Conservation (phyloP, 2,888 invertebrate species). For the Graphium colonna region DNA sequence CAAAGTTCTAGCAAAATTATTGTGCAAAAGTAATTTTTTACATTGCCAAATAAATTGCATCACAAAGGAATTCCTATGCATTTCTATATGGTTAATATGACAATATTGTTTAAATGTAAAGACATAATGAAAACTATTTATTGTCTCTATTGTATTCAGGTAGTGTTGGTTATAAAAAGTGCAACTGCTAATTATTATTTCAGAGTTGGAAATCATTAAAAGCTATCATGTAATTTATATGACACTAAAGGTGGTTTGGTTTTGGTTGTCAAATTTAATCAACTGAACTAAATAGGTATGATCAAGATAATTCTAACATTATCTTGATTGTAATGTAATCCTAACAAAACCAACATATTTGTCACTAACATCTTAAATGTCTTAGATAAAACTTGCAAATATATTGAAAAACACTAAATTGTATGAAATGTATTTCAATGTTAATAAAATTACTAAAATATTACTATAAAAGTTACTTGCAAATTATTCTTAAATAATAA, state of each 20-base stretch:
- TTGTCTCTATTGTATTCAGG: background rate
- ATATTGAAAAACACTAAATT: background rate
- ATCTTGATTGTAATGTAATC: no score
- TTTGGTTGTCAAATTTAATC: no score
- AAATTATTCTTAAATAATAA: constrained; percentile 21
- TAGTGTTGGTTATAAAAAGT: background rate
- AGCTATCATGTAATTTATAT: no score
- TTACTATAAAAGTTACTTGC: constrained; percentile 11
- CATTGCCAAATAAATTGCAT: background rate
- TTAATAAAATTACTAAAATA: background rate
- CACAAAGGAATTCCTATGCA: no score
- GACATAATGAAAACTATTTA: background rate
- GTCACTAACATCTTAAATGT: no score
- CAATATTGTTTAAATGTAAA: background rate
- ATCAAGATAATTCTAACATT: no score
- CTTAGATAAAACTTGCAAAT: background rate
- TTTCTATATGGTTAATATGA: background rate
- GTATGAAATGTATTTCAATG: background rate
- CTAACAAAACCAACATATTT: no score
- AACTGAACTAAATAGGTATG: no score
- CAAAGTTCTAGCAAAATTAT: background rate
- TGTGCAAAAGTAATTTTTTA: background rate
- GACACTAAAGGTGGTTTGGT: no score
- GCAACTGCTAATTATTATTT: background rate
- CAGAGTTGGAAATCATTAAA: no score